phyloP scores from a whole-genome alignment of 2,113 vertebrate species.

The Cyprinodon brontotheroides region DNA sequence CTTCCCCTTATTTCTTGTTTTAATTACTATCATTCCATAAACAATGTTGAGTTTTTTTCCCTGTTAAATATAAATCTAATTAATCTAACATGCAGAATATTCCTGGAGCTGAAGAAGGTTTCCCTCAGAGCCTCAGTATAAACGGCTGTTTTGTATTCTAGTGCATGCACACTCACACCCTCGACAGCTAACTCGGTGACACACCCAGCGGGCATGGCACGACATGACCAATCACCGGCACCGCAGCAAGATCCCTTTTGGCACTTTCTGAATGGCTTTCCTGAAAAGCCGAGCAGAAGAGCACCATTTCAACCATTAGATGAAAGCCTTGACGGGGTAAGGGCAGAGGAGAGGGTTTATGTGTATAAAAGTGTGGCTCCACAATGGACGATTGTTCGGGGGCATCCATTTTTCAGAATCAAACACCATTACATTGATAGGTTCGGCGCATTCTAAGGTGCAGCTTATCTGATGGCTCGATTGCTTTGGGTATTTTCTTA shows the following conservation, averaged over 20 bases:
- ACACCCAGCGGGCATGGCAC: conserved; percentile 33
- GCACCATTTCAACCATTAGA: conserved; percentile 67
- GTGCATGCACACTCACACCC: conserved; percentile 7
- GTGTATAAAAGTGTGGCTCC: conserved; percentile 61
- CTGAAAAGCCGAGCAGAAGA: conserved; percentile 54
- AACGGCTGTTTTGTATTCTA: conserved; percentile 12
- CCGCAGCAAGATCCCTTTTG: conserved; percentile 52
- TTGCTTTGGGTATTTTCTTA: conserved; percentile 39
- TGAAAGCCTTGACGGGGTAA: conserved; percentile 54
- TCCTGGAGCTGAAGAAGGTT: background rate
- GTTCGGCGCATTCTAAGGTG: conserved; percentile 56
- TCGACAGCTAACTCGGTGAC: conserved; percentile 31
- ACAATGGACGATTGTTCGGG: conserved; percentile 49
- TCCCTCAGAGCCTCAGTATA: background rate
- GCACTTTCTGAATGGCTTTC: conserved; percentile 60
- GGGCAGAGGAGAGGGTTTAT: conserved; percentile 44
- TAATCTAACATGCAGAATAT: background rate
- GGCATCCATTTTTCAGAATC: conserved; percentile 63
- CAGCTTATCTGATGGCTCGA: conserved; percentile 21
- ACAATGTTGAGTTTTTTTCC: background rate
- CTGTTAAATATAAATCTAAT: background rate
- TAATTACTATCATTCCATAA: no score
- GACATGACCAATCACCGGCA: conserved; percentile 57
- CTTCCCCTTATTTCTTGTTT: no score
- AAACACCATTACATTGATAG: conserved; percentile 66